Conservation (phyloP, 1,140 invertebrate genomes). For the Cyrtorhinus lividipennis region DNA sequence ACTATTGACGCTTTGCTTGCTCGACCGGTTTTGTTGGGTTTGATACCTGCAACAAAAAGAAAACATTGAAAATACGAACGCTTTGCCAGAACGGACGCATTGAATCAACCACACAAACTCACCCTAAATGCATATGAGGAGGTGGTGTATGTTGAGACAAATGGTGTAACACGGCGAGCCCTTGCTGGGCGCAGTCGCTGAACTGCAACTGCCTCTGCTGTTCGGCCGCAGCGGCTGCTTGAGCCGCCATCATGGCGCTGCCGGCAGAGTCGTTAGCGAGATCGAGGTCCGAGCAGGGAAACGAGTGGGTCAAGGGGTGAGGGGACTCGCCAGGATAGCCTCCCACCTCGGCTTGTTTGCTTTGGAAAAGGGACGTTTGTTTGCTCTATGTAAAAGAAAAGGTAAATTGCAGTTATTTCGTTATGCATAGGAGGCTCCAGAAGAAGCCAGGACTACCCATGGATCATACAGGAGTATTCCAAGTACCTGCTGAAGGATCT, state of each 20-base stretch:
- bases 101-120: constrained; percentile 22
- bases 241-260: background rate
- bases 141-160: constrained; percentile 25
- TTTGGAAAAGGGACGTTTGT: background rate
- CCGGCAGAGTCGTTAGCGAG: background rate
- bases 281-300: background rate
- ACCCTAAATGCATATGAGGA: constrained; percentile 23
- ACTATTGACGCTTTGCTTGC: constrained; percentile 28
- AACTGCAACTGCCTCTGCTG: constrained; percentile 19
- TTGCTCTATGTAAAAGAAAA: background rate
- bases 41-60: constrained; percentile 26
- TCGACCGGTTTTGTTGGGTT: constrained; percentile 28
- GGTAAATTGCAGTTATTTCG: no score
- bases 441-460: background rate
- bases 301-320: background rate
- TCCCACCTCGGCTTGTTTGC: background rate
- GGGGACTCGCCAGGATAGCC: background rate
- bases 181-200: constrained; percentile 28
- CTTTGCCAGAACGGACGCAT: background rate
- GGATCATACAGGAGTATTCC: background rate
- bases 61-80: no score
- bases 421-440: no score
- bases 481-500: no score
- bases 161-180: constrained; percentile 9
- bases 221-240: background rate